These are phyloP conservation scores for Sebastes vulpes DNA, from an alignment of 2,797 vertebrate genomes.

Conservation along the genomic window DNA sequence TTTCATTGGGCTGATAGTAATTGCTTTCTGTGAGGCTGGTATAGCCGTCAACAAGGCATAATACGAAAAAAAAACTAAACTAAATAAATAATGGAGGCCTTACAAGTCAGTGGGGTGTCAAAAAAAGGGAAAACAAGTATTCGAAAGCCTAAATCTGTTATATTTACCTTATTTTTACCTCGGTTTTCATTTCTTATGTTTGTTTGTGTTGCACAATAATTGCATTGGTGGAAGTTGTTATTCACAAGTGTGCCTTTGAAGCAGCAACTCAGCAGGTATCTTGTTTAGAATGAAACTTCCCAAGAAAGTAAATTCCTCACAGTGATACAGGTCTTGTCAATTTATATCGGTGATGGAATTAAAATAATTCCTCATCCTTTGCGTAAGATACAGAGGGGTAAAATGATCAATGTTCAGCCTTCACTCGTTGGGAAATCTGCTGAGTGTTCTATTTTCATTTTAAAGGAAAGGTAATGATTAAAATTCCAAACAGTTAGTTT, in stretches of 20 bases:
- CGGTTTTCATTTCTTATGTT: neutral
- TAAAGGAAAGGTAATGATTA: constrained; percentile 39
- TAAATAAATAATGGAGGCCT: constrained; percentile 1
- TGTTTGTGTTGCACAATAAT: neutral
- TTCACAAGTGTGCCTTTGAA: neutral
- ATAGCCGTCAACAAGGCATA: constrained; percentile 4
- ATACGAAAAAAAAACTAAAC: neutral
- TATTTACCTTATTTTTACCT: neutral
- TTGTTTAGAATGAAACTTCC: neutral
- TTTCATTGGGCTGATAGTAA: constrained; percentile 13
- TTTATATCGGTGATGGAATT: constrained; percentile 11
- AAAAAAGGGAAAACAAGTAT: neutral
- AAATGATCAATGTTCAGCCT: constrained; percentile 17
- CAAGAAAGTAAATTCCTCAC: neutral
- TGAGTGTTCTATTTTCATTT: constrained; percentile 21
- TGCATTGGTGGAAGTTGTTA: neutral
- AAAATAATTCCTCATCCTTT: constrained; percentile 14
- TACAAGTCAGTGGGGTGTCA: neutral
- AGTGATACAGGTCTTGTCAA: constrained; percentile 15
- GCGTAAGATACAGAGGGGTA: neutral
- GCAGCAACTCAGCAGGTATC: neutral
- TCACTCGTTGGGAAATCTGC: constrained; percentile 1
- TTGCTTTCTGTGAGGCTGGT: constrained; percentile 15
- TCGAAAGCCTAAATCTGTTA: neutral
- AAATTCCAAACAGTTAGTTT: constrained; percentile 43